phyloP scores from a whole-genome alignment of 2,888 invertebrate species.

The Metacarcinus magister region DNA sequence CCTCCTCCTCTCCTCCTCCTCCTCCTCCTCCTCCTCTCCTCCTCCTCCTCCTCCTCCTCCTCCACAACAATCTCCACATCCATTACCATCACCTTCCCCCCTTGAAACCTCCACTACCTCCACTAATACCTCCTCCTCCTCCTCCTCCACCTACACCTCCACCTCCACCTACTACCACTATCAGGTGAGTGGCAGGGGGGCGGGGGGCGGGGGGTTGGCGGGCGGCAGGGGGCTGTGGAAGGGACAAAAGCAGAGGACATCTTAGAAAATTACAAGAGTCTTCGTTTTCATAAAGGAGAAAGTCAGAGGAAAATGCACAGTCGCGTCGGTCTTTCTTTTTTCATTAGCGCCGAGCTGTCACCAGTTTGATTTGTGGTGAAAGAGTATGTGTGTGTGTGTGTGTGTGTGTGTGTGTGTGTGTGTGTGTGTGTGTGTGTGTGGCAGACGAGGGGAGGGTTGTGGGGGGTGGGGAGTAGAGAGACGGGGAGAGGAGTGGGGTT shows the following conservation, averaged over 20 bases:
- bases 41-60: constrained; percentile 26
- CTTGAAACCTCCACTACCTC: not conserved
- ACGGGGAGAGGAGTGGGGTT: not conserved
- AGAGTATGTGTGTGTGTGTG: constrained; percentile 4
- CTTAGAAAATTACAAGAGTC: constrained; percentile 32
- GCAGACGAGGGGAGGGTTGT: not conserved
- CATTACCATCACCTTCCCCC: not conserved
- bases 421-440: not conserved
- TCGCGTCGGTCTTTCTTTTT: constrained; percentile 40
- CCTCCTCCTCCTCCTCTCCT: not conserved
- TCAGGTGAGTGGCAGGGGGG: not conserved
- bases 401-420: not conserved
- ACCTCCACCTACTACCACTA: not conserved
- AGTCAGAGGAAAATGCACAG: constrained; percentile 69
- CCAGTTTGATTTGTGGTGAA: constrained; percentile 67
- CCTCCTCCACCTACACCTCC: not conserved
- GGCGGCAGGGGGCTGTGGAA: not conserved
- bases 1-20: not conserved
- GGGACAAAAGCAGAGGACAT: not conserved
- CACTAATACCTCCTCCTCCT: not conserved
- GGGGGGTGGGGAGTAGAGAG: not conserved
- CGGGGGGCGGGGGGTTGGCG: constrained; percentile 4
- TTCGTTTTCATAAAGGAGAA: constrained; percentile 56
- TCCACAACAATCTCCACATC: not conserved
- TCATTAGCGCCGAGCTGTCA: constrained; percentile 70